phyloP scores from a whole-genome alignment of 2,888 invertebrate genomes.

The Halocaridina rubra region DNA sequence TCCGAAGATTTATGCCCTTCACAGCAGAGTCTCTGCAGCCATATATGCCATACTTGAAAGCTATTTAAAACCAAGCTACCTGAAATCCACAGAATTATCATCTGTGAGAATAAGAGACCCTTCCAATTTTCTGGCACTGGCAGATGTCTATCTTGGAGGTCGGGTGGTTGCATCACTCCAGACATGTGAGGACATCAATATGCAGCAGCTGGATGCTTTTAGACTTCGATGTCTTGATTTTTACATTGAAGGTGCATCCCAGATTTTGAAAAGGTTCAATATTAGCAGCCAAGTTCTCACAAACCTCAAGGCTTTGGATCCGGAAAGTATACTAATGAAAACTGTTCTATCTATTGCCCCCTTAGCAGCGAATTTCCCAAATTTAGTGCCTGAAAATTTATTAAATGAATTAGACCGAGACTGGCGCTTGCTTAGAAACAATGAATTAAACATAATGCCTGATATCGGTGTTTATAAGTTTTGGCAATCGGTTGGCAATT shows the following conservation, averaged over 20 bases:
- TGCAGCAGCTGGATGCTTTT: background rate
- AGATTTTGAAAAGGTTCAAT: background rate
- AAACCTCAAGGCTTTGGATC: background rate
- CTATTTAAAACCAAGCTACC: background rate
- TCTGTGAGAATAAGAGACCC: background rate
- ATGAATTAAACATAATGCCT: background rate
- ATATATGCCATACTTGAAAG: background rate
- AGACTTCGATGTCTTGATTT: background rate
- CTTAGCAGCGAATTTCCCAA: background rate
- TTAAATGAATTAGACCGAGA: background rate
- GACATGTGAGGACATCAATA: background rate
- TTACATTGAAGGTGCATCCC: background rate
- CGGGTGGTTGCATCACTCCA: background rate
- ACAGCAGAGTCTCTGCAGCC: no score
- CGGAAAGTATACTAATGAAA: background rate
- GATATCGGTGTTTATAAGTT: background rate
- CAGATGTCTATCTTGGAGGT: no score
- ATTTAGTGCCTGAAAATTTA: background rate
- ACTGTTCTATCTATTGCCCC: background rate
- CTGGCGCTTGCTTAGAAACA: background rate
- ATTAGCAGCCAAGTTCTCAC: background rate
- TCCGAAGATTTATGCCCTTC: no score
- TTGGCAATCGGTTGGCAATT: background rate
- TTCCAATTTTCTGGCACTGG: background rate
- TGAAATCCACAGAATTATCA: background rate